Conservation (phyloP, 2,797 vertebrate genomes). For the Gambelia wislizenii region DNA sequence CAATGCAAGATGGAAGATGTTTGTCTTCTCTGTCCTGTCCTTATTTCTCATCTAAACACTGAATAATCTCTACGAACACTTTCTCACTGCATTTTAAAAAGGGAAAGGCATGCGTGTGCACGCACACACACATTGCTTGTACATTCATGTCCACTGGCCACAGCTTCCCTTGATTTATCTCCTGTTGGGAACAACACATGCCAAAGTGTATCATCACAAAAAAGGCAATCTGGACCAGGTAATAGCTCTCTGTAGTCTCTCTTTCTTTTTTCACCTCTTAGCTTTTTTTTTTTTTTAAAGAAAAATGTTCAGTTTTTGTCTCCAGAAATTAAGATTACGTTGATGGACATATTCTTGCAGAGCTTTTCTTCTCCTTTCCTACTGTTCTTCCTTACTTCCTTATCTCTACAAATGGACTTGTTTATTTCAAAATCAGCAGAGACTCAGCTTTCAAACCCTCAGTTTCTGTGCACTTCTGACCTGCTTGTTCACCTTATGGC, state of each 20-base stretch:
- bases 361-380: not conserved
- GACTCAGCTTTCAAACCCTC: not conserved
- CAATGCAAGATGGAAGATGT: not conserved
- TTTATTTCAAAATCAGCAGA: not conserved
- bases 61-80: not conserved
- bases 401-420: not conserved
- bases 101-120: too few species aligned
- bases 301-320: not conserved
- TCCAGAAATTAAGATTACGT: not conserved
- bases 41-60: not conserved
- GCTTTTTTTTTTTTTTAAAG: not conserved
- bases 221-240: not conserved
- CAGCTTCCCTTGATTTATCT: not conserved
- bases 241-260: not conserved
- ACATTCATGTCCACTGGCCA: not conserved
- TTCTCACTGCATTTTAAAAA: not conserved
- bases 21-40: too few species aligned
- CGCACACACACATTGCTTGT: not conserved
- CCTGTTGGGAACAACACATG: not conserved
- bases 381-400: not conserved
- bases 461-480: not conserved
- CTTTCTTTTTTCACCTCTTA: not conserved
- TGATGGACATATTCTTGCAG: not conserved
- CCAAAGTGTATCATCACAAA: not conserved
- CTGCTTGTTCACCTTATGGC: too few species aligned